Evolutionary conservation across 2,113 vertebrate genomes (phyloP).

Genomic region (Deroptyus accipitrinus): DNA sequence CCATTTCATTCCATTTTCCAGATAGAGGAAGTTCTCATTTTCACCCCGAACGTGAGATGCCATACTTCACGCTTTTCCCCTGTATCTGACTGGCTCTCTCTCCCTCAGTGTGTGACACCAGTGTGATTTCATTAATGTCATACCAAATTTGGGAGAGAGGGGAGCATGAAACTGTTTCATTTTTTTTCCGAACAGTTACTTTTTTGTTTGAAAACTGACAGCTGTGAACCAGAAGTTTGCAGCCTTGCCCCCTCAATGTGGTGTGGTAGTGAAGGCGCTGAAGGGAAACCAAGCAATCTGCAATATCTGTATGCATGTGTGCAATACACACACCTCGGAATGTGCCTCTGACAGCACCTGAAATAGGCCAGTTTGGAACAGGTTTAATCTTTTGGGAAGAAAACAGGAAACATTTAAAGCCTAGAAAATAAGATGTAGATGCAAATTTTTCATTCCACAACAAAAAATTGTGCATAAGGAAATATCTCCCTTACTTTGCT

Average conservation of each 20-base stretch:
- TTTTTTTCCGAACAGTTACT: background rate
- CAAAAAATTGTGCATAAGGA: background rate
- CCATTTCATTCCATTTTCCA: background rate
- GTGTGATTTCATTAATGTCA: background rate
- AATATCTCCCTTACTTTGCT: background rate
- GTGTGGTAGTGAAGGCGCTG: background rate
- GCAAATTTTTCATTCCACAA: background rate
- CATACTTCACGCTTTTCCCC: background rate
- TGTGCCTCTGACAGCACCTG: background rate
- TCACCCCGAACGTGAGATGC: background rate
- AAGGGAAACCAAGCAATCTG: background rate
- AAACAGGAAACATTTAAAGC: background rate
- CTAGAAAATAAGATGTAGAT: background rate
- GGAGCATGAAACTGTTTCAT: background rate
- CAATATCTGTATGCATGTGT: background rate
- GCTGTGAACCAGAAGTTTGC: background rate
- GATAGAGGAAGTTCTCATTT: background rate
- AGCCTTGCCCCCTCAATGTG: background rate
- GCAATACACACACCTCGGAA: background rate
- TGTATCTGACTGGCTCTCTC: background rate
- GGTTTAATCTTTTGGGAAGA: background rate
- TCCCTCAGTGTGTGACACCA: background rate
- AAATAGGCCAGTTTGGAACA: background rate
- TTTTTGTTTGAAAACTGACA: background rate
- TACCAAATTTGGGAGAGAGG: background rate